phyloP scores from a whole-genome alignment of 2,797 vertebrate genomes.

The Apodemus agrarius region DNA sequence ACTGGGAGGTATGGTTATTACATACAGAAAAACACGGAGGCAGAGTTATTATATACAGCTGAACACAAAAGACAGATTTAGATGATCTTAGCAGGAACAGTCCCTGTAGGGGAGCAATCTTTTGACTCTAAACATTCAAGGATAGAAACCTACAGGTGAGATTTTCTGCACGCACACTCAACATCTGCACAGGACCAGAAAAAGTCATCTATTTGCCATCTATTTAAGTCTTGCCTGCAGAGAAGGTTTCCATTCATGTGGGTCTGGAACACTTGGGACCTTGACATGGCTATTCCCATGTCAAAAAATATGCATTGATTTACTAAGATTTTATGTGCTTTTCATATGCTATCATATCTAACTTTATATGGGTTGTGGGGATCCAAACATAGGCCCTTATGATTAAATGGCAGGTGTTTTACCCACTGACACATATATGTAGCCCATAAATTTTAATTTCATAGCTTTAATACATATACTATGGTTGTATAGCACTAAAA shows the following conservation, averaged over 20 bases:
- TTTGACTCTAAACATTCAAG: background rate
- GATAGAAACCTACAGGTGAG: background rate
- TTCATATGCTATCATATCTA: background rate
- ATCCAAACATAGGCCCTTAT: background rate
- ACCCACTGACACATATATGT: background rate
- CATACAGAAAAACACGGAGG: background rate
- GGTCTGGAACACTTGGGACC: background rate
- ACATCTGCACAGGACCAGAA: background rate
- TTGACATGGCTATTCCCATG: background rate
- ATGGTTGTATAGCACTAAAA: conserved; percentile 14
- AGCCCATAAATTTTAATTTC: conserved; percentile 6
- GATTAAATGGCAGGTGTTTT: background rate
- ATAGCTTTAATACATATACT: background rate
- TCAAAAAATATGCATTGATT: background rate
- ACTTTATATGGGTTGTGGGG: background rate
- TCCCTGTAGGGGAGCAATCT: background rate
- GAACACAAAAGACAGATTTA: background rate
- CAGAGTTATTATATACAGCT: background rate
- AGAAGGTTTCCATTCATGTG: background rate
- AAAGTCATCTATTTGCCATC: background rate
- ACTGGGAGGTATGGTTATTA: background rate
- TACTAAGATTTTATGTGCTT: background rate
- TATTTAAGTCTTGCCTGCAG: background rate
- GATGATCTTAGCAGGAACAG: too few relatives aligned
- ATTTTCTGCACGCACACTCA: background rate